These are phyloP conservation scores for Vipera ursinii DNA, from an alignment of 2,797 vertebrate species.

Conservation along the genomic window DNA sequence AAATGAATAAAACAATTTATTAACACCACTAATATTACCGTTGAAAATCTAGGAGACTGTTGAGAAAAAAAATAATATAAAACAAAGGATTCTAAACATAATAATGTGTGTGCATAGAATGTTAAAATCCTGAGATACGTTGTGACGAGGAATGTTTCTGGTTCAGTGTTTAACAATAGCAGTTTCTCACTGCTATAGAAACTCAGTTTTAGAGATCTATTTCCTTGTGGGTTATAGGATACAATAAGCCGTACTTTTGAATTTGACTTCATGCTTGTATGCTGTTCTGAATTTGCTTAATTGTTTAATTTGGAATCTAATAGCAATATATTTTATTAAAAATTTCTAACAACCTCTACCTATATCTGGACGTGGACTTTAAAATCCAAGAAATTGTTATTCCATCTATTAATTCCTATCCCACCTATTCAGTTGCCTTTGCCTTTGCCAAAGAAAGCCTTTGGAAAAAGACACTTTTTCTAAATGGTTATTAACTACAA, in stretches of 20 bases:
- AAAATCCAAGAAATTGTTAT: background rate
- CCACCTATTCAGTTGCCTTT: background rate
- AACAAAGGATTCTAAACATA: background rate
- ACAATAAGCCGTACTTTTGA: background rate
- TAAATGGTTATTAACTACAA: background rate
- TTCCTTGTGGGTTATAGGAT: background rate
- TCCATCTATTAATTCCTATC: background rate
- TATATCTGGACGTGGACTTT: background rate
- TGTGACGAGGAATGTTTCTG: background rate
- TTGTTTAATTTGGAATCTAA: background rate
- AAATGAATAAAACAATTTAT: background rate
- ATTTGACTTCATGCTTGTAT: background rate
- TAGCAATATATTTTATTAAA: background rate
- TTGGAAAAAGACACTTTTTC: background rate
- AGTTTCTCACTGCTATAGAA: background rate
- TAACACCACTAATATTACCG: background rate
- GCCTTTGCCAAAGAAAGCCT: background rate
- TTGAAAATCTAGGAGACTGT: background rate
- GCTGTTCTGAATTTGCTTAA: background rate
- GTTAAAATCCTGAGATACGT: background rate
- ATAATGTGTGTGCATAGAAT: background rate
- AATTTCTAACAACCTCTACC: background rate
- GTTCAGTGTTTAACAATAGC: background rate
- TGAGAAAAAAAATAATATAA: background rate
- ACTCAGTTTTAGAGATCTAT: background rate